phyloP scores from a whole-genome alignment of 2,797 vertebrate species.

The Micromesistius poutassou region DNA sequence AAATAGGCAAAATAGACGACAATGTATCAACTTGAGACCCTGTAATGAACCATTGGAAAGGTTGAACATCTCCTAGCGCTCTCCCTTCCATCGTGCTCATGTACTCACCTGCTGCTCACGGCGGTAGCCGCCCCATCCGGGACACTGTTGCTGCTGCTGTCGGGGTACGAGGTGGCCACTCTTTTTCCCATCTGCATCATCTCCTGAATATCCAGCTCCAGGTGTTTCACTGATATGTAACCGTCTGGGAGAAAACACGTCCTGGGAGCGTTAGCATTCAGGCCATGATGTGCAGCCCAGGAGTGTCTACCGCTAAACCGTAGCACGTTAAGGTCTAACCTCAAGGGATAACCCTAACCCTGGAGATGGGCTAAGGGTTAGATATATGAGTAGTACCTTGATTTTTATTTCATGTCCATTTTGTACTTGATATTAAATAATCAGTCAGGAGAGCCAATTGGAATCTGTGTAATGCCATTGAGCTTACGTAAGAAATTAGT shows the following conservation, averaged over 20 bases:
- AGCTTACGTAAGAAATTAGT: too few relatives aligned
- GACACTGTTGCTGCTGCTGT: slow-evolving; percentile 10
- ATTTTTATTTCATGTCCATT: too few relatives aligned
- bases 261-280: background rate
- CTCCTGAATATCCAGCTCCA: slow-evolving; percentile 69
- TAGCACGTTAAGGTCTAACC: background rate
- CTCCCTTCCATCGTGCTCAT: background rate
- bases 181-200: slow-evolving; percentile 69
- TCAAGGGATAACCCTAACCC: too few relatives aligned
- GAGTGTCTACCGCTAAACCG: background rate
- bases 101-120: slow-evolving; percentile 53
- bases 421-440: too few relatives aligned
- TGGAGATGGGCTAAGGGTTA: too few relatives aligned
- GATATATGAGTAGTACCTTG: too few relatives aligned
- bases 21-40: background rate
- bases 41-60: background rate
- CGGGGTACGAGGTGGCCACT: slow-evolving; percentile 21
- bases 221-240: slow-evolving; percentile 59
- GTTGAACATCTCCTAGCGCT: background rate
- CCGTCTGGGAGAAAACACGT: slow-evolving; percentile 60
- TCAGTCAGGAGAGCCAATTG: too few relatives aligned
- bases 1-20: background rate
- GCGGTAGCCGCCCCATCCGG: slow-evolving; percentile 30
- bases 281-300: background rate
- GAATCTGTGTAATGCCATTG: too few relatives aligned